Conservation (phyloP, 2,113 vertebrate genomes). For the Platanista minor region DNA sequence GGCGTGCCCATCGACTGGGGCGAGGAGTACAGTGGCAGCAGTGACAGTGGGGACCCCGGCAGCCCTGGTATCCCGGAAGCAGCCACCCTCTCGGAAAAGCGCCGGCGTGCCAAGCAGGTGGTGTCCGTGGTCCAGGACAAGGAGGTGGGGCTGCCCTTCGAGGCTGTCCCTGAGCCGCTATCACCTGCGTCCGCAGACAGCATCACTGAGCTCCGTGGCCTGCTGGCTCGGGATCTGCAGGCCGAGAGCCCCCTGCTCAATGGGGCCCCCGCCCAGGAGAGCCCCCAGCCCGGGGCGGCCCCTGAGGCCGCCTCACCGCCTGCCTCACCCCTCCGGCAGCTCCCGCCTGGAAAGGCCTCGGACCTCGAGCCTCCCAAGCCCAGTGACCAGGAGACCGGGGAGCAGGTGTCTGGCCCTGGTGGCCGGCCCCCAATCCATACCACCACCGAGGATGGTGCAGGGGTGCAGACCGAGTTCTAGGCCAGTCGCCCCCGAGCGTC, state of each 20-base stretch:
- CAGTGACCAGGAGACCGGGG: slow-evolving; percentile 75
- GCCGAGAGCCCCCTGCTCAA: slow-evolving; percentile 73
- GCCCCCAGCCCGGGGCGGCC: neutral
- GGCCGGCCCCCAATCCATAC: neutral
- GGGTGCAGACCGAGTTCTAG: slow-evolving; percentile 84
- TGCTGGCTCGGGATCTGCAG: slow-evolving; percentile 80
- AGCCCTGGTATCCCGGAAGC: slow-evolving; percentile 50
- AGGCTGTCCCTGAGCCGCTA: slow-evolving; percentile 79
- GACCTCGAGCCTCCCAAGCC: slow-evolving; percentile 63
- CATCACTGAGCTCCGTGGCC: slow-evolving; percentile 81
- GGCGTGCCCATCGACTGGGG: slow-evolving; percentile 88
- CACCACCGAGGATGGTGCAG: slow-evolving; percentile 69
- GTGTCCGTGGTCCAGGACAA: slow-evolving; percentile 93
- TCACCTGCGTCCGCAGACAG: slow-evolving; percentile 76
- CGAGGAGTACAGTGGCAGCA: slow-evolving; percentile 70
- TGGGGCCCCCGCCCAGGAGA: slow-evolving; percentile 48
- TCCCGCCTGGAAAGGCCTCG: neutral
- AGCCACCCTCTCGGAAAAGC: slow-evolving; percentile 61
- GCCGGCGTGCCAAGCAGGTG: slow-evolving; percentile 88
- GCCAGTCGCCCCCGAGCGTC: neutral
- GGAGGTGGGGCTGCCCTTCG: slow-evolving; percentile 78
- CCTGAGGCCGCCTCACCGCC: slow-evolving; percentile 68
- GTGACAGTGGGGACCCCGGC: neutral
- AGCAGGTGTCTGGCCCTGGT: neutral
- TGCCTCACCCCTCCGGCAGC: neutral